phyloP scores from a whole-genome alignment of 2,888 invertebrate genomes.

The Ophioninae sp. region DNA sequence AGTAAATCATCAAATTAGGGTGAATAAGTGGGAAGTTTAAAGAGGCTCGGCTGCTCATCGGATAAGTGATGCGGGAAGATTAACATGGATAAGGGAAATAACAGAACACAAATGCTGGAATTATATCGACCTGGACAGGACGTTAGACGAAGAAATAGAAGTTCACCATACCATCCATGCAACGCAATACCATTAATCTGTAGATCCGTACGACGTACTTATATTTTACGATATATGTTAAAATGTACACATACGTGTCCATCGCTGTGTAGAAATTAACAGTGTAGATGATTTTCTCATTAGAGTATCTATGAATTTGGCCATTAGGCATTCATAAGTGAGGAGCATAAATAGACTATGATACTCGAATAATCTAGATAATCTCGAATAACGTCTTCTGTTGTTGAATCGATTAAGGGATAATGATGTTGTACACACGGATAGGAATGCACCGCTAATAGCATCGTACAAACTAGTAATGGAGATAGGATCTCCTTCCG shows the following conservation, averaged over 20 bases:
- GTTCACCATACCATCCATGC: background rate
- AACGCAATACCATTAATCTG: background rate
- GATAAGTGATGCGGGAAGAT: constrained; percentile 30
- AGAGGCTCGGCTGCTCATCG: background rate
- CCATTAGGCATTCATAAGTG: background rate
- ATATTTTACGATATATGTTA: background rate
- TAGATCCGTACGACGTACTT: background rate
- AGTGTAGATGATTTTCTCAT: background rate
- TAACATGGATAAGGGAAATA: constrained; percentile 21
- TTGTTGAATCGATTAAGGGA: background rate
- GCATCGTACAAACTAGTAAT: background rate
- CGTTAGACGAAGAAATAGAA: constrained; percentile 11
- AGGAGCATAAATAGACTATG: background rate
- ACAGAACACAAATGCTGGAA: constrained; percentile 21
- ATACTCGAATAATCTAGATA: background rate
- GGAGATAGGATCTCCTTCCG: background rate
- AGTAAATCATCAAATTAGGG: background rate
- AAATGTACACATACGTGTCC: background rate
- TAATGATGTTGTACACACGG: background rate
- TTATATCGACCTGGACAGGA: constrained; percentile 13
- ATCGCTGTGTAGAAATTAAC: background rate
- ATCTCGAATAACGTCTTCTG: background rate
- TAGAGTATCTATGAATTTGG: background rate
- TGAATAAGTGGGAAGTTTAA: background rate
- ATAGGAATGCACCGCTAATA: background rate